Conservation (phyloP, 2,797 vertebrate genomes). For the Manis crassicaudata region DNA sequence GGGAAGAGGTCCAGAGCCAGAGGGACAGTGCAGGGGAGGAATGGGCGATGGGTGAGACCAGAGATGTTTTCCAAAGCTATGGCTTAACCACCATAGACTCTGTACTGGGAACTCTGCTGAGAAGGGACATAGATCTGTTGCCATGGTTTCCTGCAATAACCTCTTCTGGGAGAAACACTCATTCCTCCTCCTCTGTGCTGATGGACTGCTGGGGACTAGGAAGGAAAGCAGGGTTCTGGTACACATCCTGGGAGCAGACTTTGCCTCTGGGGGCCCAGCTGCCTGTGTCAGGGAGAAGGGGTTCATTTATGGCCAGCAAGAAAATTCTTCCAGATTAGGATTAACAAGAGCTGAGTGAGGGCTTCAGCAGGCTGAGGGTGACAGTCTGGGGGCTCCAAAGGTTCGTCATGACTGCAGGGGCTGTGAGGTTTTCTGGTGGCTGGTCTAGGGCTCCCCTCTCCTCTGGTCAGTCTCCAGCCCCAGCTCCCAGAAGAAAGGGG, state of each 20-base stretch:
- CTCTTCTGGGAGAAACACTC: neutral
- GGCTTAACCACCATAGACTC: neutral
- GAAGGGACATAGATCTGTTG: neutral
- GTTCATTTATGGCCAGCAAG: neutral
- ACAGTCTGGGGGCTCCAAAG: neutral
- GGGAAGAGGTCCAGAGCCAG: neutral
- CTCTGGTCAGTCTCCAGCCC: neutral
- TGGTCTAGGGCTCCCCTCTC: neutral
- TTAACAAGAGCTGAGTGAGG: neutral
- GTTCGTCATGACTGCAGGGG: neutral
- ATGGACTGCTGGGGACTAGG: neutral
- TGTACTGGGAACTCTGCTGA: neutral
- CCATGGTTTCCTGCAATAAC: constrained; percentile 31
- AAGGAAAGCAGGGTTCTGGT: neutral
- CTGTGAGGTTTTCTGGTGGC: neutral
- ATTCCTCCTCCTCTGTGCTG: neutral
- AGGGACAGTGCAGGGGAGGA: neutral
- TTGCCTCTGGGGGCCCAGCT: neutral
- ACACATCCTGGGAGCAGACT: neutral
- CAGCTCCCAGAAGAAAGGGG: neutral
- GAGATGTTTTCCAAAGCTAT: neutral
- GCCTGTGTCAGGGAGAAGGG: neutral
- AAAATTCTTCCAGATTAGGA: neutral
- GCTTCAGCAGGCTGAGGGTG: neutral
- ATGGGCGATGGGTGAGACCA: neutral